Evolutionary conservation across 2,888 invertebrate genomes (phyloP), one percentile per base, ranked within the genome.

Genomic region (Latrodectus hesperus): DNA sequence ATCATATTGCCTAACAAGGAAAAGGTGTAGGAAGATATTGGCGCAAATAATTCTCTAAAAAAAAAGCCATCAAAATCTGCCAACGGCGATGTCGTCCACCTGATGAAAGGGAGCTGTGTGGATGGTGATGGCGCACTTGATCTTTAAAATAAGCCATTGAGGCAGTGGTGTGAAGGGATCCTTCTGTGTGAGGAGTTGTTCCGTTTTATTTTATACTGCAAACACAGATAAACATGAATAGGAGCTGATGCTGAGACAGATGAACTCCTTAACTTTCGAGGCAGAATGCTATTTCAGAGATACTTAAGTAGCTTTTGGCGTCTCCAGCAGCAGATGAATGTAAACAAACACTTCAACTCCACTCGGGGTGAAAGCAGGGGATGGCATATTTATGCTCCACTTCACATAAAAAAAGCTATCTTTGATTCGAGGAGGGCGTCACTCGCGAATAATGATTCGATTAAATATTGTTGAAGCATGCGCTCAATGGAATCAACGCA

Each of bases 281-380:
- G n/a, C 12, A n/a, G n/a, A 60, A 60, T 60, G 12, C 60, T n/a
- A n/a, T 60, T 60, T 12, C n/a, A n/a, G 10, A 60, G 60, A 16
- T 60, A 11, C 60, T 60, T 60, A 60, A 60, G 60, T 60, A 60
- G 60, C 60, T 60, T n/a, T 60, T 60, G 60, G 60, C 60, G 60
- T 60, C 60, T 60, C 10, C 10, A 10, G 60, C 11, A n/a, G 60
- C 6, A 11, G 60, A 60, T 11, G 60, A 60, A 60, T 60, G 12
- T 12, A 60, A 60, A 10, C n/a, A 60, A 60, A 60, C 60, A 60
- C 14, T 60, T 60, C 60, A 16, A 12, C n/a, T 60, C 60, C 38
- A 38, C 38, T 22, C 22, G 22, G 22, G 22, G 1, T 14, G 55
- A 55, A 55, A 14, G 55, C 10, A 16, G 14, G 11, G 60, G n/a